Evolutionary conservation across 2,888 invertebrate species (phyloP).

Genomic region (Mesodorylaimus sp.): DNA sequence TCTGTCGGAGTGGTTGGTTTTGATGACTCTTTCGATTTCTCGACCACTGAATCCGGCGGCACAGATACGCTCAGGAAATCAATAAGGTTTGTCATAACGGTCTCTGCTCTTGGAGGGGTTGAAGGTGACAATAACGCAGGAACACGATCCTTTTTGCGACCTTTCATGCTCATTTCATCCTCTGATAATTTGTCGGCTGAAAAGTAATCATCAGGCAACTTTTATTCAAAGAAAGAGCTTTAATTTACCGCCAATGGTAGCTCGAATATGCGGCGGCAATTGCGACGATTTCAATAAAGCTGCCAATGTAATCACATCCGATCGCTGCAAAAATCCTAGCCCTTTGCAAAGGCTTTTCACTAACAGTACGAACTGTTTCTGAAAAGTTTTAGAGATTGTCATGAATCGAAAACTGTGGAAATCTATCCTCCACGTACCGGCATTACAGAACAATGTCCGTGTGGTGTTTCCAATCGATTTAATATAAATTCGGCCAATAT

Average conservation of each 20-base stretch:
- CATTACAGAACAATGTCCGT: neutral
- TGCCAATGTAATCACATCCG: constrained; percentile 52
- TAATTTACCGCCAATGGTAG: constrained; percentile 7
- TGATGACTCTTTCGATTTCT: too few relatives aligned
- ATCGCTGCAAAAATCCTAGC: constrained; percentile 48
- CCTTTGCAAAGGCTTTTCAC: constrained; percentile 55
- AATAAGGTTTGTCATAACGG: too few relatives aligned
- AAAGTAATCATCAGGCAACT: neutral
- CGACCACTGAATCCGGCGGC: too few relatives aligned
- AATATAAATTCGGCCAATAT: neutral
- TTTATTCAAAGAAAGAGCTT: too few relatives aligned
- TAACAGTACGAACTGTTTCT: constrained; percentile 46
- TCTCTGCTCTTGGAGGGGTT: too few relatives aligned
- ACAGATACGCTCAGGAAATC: neutral
- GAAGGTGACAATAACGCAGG: too few relatives aligned
- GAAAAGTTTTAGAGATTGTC: neutral
- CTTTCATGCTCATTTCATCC: neutral
- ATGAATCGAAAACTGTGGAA: neutral
- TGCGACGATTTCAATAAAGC: constrained; percentile 56
- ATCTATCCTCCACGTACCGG: constrained; percentile 1
- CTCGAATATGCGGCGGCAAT: constrained; percentile 36
- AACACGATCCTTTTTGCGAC: neutral
- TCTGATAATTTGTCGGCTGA: neutral
- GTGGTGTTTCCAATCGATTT: neutral
- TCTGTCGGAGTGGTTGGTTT: too few relatives aligned